A percentile compares a stretch with the other conserved stretches of the same genome.
Conservation (phyloP, 1,140 invertebrate genomes). For the Protaetia brevitarsis region DNA sequence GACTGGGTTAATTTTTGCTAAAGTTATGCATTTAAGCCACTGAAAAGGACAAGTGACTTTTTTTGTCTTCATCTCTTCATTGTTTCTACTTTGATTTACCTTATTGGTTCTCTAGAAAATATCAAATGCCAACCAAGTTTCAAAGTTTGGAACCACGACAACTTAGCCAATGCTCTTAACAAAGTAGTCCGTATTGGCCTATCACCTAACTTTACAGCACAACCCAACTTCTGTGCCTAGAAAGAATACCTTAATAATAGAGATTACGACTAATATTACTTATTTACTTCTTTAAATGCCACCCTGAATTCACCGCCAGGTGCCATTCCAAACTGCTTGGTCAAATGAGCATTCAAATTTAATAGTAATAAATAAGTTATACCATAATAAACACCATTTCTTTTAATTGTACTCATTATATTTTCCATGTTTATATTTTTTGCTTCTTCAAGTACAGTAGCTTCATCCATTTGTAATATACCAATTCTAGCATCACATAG, state of each 20-base stretch:
- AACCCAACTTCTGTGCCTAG: conserved; percentile 78
- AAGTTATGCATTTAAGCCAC: too few species aligned
- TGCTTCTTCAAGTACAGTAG: conserved; percentile 82
- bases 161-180: conserved; percentile 73
- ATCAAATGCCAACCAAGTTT: conserved; percentile 81
- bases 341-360: conserved; percentile 89
- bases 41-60: too few species aligned
- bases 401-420: conserved; percentile 60
- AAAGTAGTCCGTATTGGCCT: conserved; percentile 88
- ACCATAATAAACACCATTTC: conserved; percentile 79
- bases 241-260: conserved; percentile 19
- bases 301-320: conserved; percentile 95
- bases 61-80: too few species aligned
- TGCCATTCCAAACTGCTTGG: conserved; percentile 93
- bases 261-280: neutral
- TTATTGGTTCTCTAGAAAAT: conserved; percentile 74
- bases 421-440: conserved; percentile 80
- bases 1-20: too few species aligned
- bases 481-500: conserved; percentile 82
- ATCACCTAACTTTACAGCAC: conserved; percentile 85
- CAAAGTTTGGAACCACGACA: conserved; percentile 86
- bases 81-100: too few species aligned
- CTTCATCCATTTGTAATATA: conserved; percentile 89
- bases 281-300: conserved; percentile 78
- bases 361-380: conserved; percentile 87